Base-by-base conservation (phyloP, 1,140 invertebrate species). In the Panulirus ornatus region DNA sequence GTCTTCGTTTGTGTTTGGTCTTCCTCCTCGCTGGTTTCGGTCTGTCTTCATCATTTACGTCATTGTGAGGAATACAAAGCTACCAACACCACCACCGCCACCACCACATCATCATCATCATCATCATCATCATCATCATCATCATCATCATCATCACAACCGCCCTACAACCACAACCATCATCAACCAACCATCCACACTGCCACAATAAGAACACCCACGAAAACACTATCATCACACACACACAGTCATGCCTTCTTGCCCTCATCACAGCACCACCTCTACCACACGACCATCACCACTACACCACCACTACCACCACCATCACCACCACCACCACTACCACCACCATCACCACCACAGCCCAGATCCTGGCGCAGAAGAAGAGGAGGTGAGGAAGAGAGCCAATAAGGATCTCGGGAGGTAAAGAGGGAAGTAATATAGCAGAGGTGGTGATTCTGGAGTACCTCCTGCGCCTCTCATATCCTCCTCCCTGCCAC, bases 351-450 rank as follows among this genome's bases (percentile, higher is more conserved):
- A 14, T 22, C 16, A 22, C 54, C 54, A 58, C 54, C 54, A 22
- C 51, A 8, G 22, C 51, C 51, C 9, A n/a, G n/a, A n/a, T n/a
- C n/a, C n/a, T n/a, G n/a, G n/a, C n/a, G 9, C 58, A 66, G 3
- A 6, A 66, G n/a, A 5, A 36, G 47, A 5, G 54, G 78, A 58
- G 47, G 42, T 6, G 63, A n/a, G 22, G 63, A 70, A 70, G 9
- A 34, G 66, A 70, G 36, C 27, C 27, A 38, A 38, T 2, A 70
- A 73, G 70, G 42, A 34, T 34, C 2, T 11, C 34, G 70, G 70
- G 34, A 73, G 70, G 70, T 38, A 36, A 34, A 81, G 78, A 81
- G 78, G 78, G 78, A 81, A 58, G 78, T 58, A 81, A 81, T 81
- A 81, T 58, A n/a, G 42, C 14, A n/a, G 30, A 34, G 30, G 16